These are phyloP conservation scores for Hoplias malabaricus DNA, from an alignment of 2,113 vertebrate species.

Conservation along the genomic window DNA sequence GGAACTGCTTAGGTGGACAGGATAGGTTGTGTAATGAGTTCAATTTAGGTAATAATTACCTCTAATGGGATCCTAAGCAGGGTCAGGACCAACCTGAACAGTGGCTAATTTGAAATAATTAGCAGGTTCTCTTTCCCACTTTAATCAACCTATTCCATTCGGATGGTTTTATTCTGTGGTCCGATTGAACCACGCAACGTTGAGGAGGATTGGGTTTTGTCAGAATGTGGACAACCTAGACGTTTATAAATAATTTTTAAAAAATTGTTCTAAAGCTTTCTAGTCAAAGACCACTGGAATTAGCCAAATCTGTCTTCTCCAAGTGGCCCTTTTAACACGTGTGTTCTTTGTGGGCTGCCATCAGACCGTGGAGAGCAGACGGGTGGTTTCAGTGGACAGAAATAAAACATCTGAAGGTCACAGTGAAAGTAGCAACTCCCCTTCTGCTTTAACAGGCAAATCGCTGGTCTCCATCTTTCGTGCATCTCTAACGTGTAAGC, in stretches of 20 bases:
- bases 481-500: conserved; percentile 34
- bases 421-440: conserved; percentile 33
- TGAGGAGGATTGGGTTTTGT: background rate
- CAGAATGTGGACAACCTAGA: too few species aligned
- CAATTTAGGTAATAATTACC: conserved; percentile 49
- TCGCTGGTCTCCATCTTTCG: conserved; percentile 34
- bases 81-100: conserved; percentile 38
- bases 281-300: background rate
- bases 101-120: conserved; percentile 51
- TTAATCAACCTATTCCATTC: conserved; percentile 27
- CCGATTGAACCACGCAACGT: background rate
- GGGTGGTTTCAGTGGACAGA: conserved; percentile 22
- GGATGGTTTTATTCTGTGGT: background rate
- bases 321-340: background rate
- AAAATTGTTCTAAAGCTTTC: too few species aligned
- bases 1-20: conserved; percentile 44
- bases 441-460: conserved; percentile 49
- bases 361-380: background rate
- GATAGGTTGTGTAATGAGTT: conserved; percentile 31
- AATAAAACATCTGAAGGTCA: conserved; percentile 47
- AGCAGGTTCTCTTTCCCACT: conserved; percentile 19
- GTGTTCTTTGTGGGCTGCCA: conserved; percentile 14
- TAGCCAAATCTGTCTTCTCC: conserved; percentile 12
- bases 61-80: conserved; percentile 48
- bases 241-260: too few species aligned